Evolutionary conservation across 2,113 vertebrate species (phyloP).

Genomic region (Apodemus speciosus): DNA sequence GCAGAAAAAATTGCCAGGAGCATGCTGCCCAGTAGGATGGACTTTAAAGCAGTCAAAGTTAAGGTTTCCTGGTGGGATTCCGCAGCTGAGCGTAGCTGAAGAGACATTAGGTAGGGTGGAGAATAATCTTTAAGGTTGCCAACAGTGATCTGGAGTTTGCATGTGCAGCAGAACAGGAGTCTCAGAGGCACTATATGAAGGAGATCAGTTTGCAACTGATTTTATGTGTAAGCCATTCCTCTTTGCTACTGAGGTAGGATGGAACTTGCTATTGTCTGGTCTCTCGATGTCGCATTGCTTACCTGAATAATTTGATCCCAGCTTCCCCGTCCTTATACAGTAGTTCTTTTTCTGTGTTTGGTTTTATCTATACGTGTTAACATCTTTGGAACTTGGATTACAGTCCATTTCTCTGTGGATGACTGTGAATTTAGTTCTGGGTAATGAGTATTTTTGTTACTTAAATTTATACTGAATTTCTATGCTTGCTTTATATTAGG

Average conservation of each 20-base stretch:
- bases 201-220: conserved; percentile 7
- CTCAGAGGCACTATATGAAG: neutral
- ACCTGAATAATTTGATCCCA: conserved; percentile 46
- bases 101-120: neutral
- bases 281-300: conserved; percentile 32
- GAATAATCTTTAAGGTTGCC: neutral
- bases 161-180: neutral
- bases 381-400: conserved; percentile 49
- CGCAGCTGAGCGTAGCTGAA: neutral
- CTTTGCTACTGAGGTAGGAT: neutral
- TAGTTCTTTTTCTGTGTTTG: conserved; percentile 9
- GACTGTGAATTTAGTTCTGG: conserved; percentile 55
- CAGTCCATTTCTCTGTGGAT: conserved; percentile 34
- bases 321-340: conserved; percentile 22
- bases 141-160: neutral
- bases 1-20: neutral
- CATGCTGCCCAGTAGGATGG: neutral
- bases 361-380: neutral
- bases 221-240: conserved; percentile 28
- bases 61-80: neutral
- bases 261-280: neutral
- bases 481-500: conserved; percentile 28
- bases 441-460: conserved; percentile 52
- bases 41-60: neutral
- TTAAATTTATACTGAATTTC: conserved; percentile 46